Evolutionary conservation across 2,113 vertebrate genomes (phyloP), one percentile per base, ranked within the genome.

Genomic region (Clupea harengus): DNA sequence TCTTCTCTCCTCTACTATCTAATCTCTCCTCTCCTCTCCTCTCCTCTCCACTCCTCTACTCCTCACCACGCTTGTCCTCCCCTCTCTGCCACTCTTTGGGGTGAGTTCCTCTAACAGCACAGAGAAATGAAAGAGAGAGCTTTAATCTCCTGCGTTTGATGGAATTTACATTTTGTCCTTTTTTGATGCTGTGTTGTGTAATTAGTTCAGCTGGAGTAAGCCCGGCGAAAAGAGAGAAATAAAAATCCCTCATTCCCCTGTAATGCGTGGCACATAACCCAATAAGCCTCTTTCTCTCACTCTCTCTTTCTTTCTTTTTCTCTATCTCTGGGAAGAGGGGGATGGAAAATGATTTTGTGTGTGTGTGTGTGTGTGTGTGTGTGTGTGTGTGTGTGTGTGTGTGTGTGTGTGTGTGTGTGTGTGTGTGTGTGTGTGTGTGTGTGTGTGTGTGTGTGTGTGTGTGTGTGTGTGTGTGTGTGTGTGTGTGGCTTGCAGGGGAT

Each of bases 91-190:
- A 52, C 78, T 46, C 64, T 86, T 52, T 83, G 47, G 13, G 28
- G 82, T 32, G 45, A 52, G 81, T 25, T 57, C 18, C 28, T 4
- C 7, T 83, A 57, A 57, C 49, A 46, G 82, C 22, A 83, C 84
- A 10, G 46, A 39, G 39, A 28, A 67, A 67, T 28, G 64, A 67
- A 67, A 25, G 64, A 28, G 64, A 81, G 28, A 50, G 25, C 54
- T 28, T 82, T 86, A 85, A 89, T 89, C 87, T 75, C 9, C 72
- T 49, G 45, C 81, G 60, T 87, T 87, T 84, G 64, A 45, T 46
- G 81, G 25, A 45, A 80, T 88, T 88, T 85, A 80, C 85, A 60
- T 86, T 89, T 88, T 60, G 75, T 85, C 83, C 47, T 54, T 86
- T 39, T 60, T 85, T 85, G 32, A 22, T 85, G 81, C 81, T 45